Base-by-base conservation (phyloP, 2,888 invertebrate genomes). In the Meloe dianella region DNA sequence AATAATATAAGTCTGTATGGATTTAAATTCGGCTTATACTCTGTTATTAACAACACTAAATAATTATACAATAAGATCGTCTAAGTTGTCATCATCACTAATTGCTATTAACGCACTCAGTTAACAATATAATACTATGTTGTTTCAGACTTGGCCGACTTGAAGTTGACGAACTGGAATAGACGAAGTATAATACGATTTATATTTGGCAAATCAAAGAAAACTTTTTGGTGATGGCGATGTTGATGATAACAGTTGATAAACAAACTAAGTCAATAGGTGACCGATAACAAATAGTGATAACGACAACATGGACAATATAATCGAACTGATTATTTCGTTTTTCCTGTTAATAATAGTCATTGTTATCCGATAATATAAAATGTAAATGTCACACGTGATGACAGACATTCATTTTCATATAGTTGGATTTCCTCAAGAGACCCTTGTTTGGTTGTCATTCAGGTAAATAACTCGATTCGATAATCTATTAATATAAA, bases 361-460 rank as follows among this genome's bases (percentile, higher is more conserved):
- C 12, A 51, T 22, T 51, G n/a, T 51, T 51, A 51, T 51, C 22
- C 22, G 51, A 22, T 22, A 22, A 51, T 22, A 22, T 20, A 22
- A 51, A 51, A 51, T 22, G 51, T 51, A 22, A 27, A 54, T 54
- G 7, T 24, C 54, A 12, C 6, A 24, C 24, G 7, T 27, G 54
- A 14, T 54, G 54, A 27, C 27, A 54, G 27, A 27, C 27, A 54
- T 54, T 27, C 54, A 54, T 54, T 54, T 54, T 54, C 24, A 54
- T 54, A 24, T 27, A 24, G 24, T 24, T 54, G 8, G n/a, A 54
- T 54, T 54, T 57, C 30, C 60, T 60, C 63, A 30, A 57, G 35
- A 60, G 66, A 54, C 54, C 24, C 14, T 54, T 27, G 5, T 54
- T 54, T 54, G 54, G 54, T 24, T 54, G 54, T 54, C 12, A 54